Evolutionary conservation across 2,113 vertebrate genomes (phyloP).

Genomic region (Emydocephalus ijimae): DNA sequence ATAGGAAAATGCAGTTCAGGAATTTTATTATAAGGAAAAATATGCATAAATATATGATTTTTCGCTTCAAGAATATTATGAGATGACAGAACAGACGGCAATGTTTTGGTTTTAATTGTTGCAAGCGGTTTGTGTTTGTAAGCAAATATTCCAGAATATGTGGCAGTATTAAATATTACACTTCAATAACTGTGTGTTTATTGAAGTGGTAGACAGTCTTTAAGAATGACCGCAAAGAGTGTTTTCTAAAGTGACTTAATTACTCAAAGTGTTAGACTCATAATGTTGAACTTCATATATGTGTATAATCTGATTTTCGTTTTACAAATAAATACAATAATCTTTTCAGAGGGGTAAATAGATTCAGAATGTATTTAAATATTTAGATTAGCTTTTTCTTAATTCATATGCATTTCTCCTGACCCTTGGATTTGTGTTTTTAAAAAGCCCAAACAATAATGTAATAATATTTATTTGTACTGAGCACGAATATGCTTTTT

Average conservation of each 20-base stretch:
- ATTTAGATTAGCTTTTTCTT: not conserved
- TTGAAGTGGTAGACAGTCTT: not conserved
- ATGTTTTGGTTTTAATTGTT: not conserved
- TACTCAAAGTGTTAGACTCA: not conserved
- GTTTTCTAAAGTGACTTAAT: not conserved
- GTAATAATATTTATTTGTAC: conserved; percentile 13
- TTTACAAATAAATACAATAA: not conserved
- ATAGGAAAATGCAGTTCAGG: not conserved
- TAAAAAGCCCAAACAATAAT: not conserved
- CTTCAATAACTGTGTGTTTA: not conserved
- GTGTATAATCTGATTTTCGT: not conserved
- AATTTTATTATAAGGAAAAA: not conserved
- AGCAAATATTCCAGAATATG: not conserved
- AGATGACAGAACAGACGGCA: not conserved
- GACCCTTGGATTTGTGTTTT: not conserved
- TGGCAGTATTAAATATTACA: not conserved
- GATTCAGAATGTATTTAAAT: not conserved
- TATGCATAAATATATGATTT: not conserved
- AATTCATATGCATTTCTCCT: conserved; percentile 1
- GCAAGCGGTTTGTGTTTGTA: not conserved
- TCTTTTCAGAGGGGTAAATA: not conserved
- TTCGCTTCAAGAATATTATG: not conserved
- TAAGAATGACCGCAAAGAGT: not conserved
- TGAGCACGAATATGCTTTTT: not conserved
- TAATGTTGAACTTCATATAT: not conserved